Evolutionary conservation across 2,888 invertebrate genomes (phyloP), one percentile per base, ranked within the genome.

Genomic region (Torymus aiolomorphi): DNA sequence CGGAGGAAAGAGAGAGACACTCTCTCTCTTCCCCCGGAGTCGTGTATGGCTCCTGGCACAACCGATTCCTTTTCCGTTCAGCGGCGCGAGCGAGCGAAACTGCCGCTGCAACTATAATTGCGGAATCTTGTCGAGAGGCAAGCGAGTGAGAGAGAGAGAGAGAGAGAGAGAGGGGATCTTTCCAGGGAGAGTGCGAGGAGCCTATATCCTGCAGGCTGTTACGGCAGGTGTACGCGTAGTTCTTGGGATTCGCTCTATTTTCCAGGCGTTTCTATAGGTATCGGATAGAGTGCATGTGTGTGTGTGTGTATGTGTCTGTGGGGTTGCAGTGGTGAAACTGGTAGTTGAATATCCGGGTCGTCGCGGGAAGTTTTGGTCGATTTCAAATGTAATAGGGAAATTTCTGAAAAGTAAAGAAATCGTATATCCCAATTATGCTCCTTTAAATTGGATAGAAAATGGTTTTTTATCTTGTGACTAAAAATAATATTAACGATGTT

Each of bases 91-190:
- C 8, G 31, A 31, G 31, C 70, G 82, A 78, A 85, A 84, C 84
- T 83, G 83, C 84, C 79, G 80, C 84, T 51, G 20, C 51, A 12
- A 67, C 72, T 84, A 88, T 88, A 88, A 88, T 88, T 88, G 88
- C 87, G 83, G 84, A 86, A 84, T 85, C 88, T 88, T 88, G 88
- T 88, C 88, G 87, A 84, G 82, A 84, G 81, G 84, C 85, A 84
- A 83, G 80, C 82, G 57, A 49, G 14, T 18, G 1, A 13, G 16
- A 24, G 56, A 31, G 18, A 51, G 18, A 49, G 3, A 13, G 16
- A 24, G 56, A n/a, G n/a, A 51, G 31, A n/a, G n/a, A n/a, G 59
- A 63, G 63, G 59, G 65, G 65, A 69, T 61, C 57, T 78, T 66
- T 63, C 76, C 42, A 31, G 2, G 5, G 31, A 31, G 31, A 31